Evolutionary conservation across 2,113 vertebrate genomes (phyloP).

Genomic region (Scatophagus argus): DNA sequence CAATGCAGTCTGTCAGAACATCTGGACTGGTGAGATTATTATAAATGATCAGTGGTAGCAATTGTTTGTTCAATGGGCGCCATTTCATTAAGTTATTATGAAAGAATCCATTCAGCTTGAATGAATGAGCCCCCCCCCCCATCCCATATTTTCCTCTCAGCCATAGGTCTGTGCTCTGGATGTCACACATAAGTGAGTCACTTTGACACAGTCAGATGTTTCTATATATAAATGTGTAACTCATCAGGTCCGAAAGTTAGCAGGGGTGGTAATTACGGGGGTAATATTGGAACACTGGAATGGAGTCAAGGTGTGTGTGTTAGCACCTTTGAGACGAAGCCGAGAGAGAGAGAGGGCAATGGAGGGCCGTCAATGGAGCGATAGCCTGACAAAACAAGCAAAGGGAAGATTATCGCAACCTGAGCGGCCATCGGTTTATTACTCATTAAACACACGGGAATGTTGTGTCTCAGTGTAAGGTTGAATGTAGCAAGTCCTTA

Average conservation of each 20-base stretch:
- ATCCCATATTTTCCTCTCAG: background rate
- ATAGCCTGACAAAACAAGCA: constrained; percentile 30
- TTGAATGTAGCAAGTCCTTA: background rate
- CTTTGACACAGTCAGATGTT: constrained; percentile 30
- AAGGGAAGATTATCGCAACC: constrained; percentile 8
- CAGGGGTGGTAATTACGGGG: constrained; percentile 37
- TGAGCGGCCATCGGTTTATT: constrained; percentile 38
- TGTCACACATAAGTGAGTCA: constrained; percentile 37
- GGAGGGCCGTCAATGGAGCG: background rate
- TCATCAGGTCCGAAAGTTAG: constrained; percentile 19
- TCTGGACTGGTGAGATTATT: background rate
- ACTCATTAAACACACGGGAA: constrained; percentile 64
- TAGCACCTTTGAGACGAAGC: constrained; percentile 1
- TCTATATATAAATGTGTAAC: constrained; percentile 36
- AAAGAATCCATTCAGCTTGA: constrained; percentile 1
- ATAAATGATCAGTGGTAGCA: background rate
- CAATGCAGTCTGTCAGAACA: background rate
- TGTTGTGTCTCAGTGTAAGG: background rate
- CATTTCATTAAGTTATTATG: background rate
- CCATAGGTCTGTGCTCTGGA: constrained; percentile 8
- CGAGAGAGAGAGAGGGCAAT: background rate
- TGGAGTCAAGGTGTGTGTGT: constrained; percentile 17
- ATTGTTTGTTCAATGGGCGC: background rate
- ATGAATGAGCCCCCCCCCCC: background rate
- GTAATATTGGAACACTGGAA: constrained; percentile 23